Conservation (phyloP, 2,888 invertebrate genomes). For the Podotricha telesiphe region DNA sequence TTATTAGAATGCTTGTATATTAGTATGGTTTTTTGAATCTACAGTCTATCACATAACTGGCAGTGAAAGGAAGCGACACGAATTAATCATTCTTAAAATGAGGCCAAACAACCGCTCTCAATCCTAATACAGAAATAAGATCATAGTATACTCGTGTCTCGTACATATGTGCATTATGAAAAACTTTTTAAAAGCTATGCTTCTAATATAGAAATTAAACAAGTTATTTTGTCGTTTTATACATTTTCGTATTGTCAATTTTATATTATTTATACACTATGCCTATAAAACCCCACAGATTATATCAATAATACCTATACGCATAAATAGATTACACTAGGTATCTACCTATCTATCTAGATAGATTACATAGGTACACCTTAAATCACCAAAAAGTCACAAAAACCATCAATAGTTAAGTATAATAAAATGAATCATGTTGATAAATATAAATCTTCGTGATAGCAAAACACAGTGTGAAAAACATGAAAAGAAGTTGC, state of each 20-base stretch:
- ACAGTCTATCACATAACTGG: neutral
- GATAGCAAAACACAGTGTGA: no score
- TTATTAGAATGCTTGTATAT: neutral
- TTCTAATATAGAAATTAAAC: constrained; percentile 10
- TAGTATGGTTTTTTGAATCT: constrained; percentile 3
- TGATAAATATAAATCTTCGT: neutral
- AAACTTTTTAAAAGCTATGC: neutral
- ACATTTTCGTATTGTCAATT: no score
- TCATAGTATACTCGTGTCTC: constrained; percentile 8
- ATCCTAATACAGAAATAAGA: constrained; percentile 44
- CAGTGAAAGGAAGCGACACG: constrained; percentile 22
- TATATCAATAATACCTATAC: no score
- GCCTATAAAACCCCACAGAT: no score
- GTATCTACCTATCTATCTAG: no score
- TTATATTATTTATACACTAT: no score
- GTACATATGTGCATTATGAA: neutral
- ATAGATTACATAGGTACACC: no score
- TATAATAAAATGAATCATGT: neutral
- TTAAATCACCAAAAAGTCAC: no score
- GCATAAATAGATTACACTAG: no score
- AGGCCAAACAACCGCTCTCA: constrained; percentile 43
- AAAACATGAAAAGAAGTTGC: no score
- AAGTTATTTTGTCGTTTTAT: neutral
- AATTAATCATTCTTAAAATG: constrained; percentile 37
- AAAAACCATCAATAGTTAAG: neutral